These are phyloP conservation scores for Cylloceria caligata DNA, from an alignment of 2,888 invertebrate species.

Conservation along the genomic window DNA sequence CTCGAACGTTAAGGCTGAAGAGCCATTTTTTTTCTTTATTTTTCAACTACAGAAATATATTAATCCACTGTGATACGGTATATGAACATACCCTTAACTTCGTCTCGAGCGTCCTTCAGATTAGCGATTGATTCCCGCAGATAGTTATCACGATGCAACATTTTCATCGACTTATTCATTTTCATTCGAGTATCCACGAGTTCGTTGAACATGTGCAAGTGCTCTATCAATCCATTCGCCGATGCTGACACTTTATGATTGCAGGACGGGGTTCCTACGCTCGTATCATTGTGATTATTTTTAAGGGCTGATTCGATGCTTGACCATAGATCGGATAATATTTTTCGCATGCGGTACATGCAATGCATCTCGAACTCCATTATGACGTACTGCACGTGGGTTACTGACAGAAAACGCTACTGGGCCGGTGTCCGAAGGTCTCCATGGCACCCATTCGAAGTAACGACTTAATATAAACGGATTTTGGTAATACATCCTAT, in stretches of 20 bases:
- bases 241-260: constrained; percentile 5
- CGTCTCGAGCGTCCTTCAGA: constrained; percentile 52
- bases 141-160: constrained; percentile 58
- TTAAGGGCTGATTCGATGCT: constrained; percentile 22
- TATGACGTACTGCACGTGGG: not conserved
- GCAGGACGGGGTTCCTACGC: not conserved
- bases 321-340: constrained; percentile 39
- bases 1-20: constrained; percentile 53
- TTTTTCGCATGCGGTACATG: constrained; percentile 42
- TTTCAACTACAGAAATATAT: not conserved
- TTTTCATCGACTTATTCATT: constrained; percentile 58
- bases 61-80: not conserved
- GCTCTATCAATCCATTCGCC: constrained; percentile 26
- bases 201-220: constrained; percentile 42
- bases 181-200: constrained; percentile 64
- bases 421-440: not conserved
- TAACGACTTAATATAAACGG: constrained; percentile 25
- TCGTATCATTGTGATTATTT: not conserved
- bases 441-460: constrained; percentile 34
- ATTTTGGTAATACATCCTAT: not conserved
- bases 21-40: constrained; percentile 9
- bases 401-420: not conserved
- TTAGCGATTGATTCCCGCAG: constrained; percentile 53
- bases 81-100: constrained; percentile 57
- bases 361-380: constrained; percentile 49